A percentile compares a stretch with the other conserved stretches of the same genome.
Evolutionary conservation across 2,113 vertebrate genomes (phyloP).

Genomic region (Centropristis striata): DNA sequence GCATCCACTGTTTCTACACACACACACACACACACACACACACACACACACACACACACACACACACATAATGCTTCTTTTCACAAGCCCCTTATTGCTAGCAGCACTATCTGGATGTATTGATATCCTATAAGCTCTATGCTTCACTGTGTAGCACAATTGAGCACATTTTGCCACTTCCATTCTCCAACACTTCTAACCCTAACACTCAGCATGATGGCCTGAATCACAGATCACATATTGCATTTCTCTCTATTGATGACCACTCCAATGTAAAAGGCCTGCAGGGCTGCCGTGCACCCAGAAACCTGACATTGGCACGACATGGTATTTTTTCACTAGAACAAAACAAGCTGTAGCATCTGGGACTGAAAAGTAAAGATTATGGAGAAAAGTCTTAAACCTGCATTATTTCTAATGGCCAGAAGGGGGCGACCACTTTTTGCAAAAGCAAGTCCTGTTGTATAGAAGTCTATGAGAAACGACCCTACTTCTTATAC

Average conservation of each 20-base stretch:
- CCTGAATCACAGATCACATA: conserved; percentile 1
- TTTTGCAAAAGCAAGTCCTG: too few species aligned
- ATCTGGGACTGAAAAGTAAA: too few species aligned
- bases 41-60: background rate
- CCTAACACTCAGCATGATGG: background rate
- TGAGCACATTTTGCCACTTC: background rate
- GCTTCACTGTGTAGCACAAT: background rate
- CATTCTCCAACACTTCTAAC: background rate
- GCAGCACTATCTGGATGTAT: conserved; percentile 17
- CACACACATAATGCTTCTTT: conserved; percentile 2
- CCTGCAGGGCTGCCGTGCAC: background rate
- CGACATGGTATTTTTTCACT: background rate
- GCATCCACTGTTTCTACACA: conserved; percentile 5
- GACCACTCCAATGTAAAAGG: background rate
- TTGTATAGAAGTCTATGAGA: too few species aligned
- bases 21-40: background rate
- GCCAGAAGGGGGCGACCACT: too few species aligned
- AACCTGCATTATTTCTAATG: too few species aligned
- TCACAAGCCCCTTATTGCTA: conserved; percentile 1
- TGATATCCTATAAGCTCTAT: conserved; percentile 24
- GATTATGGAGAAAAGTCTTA: too few species aligned
- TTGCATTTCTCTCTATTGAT: background rate
- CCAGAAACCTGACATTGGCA: background rate
- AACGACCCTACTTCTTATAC: too few species aligned
- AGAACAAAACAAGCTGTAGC: background rate